Base-by-base conservation (phyloP, 2,113 vertebrate species). In the pig (Sus scrofa) region DNA sequence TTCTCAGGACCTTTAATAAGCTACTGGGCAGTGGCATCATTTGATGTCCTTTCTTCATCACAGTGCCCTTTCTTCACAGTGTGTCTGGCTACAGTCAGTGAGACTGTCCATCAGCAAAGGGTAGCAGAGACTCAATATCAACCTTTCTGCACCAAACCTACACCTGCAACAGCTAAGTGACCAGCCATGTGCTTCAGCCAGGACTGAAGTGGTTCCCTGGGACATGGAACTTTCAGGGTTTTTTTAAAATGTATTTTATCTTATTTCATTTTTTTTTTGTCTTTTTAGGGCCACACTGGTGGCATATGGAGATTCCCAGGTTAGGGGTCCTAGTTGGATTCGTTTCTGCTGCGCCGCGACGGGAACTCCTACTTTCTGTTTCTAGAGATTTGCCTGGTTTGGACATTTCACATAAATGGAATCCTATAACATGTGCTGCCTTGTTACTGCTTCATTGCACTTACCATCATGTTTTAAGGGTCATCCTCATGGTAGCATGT, bases 401-500 rank as follows among this genome's bases (percentile, higher is more conserved):
- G 22, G 32, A 77, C 16, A 4, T 77, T 13, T 54, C 32, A 6
- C 12, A 4, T 56, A 11, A 32, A 20, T 4, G 54, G 62, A 34
- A 26, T 62, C 71, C 30, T 37, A 26, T 10, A 0, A 9, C 0
- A 0, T 13, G 32, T 16, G 71, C 44, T 27, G 14, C n/a, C 8
- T 6, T 6, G 37, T 32, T 62, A 26, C 79, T 18, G 10, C 11
- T 77, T 37, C 71, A 85, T 24, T 62, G 22, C 26, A 19, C 4
- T 7, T 7, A 39, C 24, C 18, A 1, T 30, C 14, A 0, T 34
- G 83, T 34, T 8, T 58, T 73, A 71, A 39, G 13, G 30, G 12
- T 5, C 34, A 16, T 44, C 89, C 2, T 2, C 1, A 0, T 13
- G 1, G 32, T 1, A 39, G 11, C 1, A 0, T 3, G 37, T 71